Conservation (phyloP, 2,113 vertebrate species). For the Narcine bancroftii region DNA sequence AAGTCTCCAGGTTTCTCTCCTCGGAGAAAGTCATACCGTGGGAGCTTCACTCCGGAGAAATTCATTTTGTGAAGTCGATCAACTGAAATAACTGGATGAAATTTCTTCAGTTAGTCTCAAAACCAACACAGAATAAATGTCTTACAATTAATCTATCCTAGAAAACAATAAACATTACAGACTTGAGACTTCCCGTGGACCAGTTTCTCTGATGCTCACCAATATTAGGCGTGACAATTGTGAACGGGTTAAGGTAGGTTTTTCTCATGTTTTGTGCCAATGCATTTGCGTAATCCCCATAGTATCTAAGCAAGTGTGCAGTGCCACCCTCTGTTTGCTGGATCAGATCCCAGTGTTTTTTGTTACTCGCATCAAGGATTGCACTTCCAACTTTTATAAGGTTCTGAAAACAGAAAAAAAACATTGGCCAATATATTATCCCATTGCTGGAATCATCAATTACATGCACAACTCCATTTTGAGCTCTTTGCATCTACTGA, state of each 20-base stretch:
- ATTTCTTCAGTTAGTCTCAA: not conserved
- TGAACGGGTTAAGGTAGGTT: slow-evolving; percentile 93
- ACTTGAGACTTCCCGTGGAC: no score
- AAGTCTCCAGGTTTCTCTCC: slow-evolving; percentile 71
- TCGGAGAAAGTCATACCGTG: slow-evolving; percentile 69
- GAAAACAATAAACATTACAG: not conserved
- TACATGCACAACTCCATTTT: not conserved
- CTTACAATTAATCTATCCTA: not conserved
- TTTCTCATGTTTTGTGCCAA: slow-evolving; percentile 92
- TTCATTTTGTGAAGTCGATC: slow-evolving; percentile 82
- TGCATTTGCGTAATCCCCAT: slow-evolving; percentile 79
- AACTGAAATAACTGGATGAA: slow-evolving; percentile 73
- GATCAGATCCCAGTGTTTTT: slow-evolving; percentile 85
- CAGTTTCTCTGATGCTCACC: slow-evolving; percentile 57
- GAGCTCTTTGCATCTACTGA: not conserved
- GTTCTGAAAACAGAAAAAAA: slow-evolving; percentile 58
- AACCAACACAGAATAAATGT: not conserved
- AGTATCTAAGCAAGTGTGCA: slow-evolving; percentile 71
- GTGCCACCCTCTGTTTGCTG: slow-evolving; percentile 84
- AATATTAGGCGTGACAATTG: slow-evolving; percentile 86
- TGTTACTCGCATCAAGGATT: slow-evolving; percentile 70
- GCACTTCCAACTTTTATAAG: slow-evolving; percentile 80
- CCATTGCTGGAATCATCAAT: not conserved
- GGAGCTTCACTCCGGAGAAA: slow-evolving; percentile 71
- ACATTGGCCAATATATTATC: not conserved